Evolutionary conservation across 2,113 vertebrate genomes (phyloP).

Genomic region (Zingel zingel): DNA sequence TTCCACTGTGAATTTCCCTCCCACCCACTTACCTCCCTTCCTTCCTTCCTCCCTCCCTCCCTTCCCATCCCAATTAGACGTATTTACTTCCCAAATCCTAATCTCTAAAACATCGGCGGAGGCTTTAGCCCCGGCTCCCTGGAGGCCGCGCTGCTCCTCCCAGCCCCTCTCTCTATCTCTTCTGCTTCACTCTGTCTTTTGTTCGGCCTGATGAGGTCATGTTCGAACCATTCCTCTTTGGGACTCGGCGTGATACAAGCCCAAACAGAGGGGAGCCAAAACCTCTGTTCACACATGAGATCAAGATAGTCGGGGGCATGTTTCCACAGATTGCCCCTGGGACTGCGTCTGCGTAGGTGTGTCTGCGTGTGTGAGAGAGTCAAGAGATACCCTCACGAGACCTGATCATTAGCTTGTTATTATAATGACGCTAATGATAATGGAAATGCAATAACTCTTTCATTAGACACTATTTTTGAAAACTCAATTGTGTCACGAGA

Average conservation of each 20-base stretch:
- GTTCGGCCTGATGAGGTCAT: conserved; percentile 83
- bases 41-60: conserved; percentile 53
- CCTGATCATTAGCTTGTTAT: conserved; percentile 72
- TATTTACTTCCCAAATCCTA: conserved; percentile 75
- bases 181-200: conserved; percentile 66
- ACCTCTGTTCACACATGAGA: conserved; percentile 81
- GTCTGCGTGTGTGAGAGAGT: conserved; percentile 32
- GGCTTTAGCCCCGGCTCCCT: conserved; percentile 53
- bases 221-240: conserved; percentile 72
- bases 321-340: conserved; percentile 77
- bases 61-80: conserved; percentile 65
- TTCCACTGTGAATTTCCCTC: conserved; percentile 46
- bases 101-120: conserved; percentile 72
- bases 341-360: conserved; percentile 58
- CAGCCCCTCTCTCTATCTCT: conserved; percentile 36
- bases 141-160: conserved; percentile 44
- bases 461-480: conserved; percentile 61
- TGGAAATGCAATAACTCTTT: conserved; percentile 76
- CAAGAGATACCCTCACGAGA: conserved; percentile 56
- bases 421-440: conserved; percentile 77
- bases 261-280: conserved; percentile 80
- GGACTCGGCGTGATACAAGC: conserved; percentile 79
- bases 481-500: conserved; percentile 58
- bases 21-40: conserved; percentile 50
- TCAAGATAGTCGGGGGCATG: conserved; percentile 81